Percentiles rank a stretch among this genome's conserved stretches.
Conservation (phyloP, 2,113 vertebrate species). For the Asarcornis scutulata region DNA sequence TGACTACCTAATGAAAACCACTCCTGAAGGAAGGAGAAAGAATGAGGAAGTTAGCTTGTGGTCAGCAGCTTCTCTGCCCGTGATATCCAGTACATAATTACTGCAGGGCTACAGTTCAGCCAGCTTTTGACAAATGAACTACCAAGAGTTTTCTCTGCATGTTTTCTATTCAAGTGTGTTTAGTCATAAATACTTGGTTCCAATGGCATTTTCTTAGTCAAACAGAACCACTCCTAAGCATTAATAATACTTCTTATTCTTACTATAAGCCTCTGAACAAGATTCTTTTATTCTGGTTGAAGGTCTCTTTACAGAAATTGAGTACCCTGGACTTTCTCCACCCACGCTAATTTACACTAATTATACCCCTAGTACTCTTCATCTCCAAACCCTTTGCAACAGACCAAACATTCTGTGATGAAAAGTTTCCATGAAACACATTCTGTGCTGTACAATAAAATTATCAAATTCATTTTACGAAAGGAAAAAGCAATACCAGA, state of each 20-base stretch:
- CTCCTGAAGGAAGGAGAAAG: conserved; percentile 73
- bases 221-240: conserved; percentile 55
- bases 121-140: conserved; percentile 54
- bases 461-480: background rate
- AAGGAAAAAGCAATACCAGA: background rate
- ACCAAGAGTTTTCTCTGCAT: conserved; percentile 11
- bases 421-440: background rate
- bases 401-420: background rate
- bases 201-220: conserved; percentile 54
- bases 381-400: background rate
- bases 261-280: conserved; percentile 22
- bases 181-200: conserved; percentile 52
- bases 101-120: conserved; percentile 61
- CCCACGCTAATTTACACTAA: background rate
- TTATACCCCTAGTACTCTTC: background rate
- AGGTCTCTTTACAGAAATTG: conserved; percentile 13
- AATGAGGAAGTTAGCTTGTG: conserved; percentile 78
- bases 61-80: conserved; percentile 48
- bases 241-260: conserved; percentile 15
- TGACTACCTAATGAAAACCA: conserved; percentile 61
- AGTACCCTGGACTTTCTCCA: background rate
- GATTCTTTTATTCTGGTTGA: conserved; percentile 6
- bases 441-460: background rate
- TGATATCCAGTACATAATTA: conserved; percentile 60
- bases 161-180: conserved; percentile 62